Conservation (phyloP, 1,140 invertebrate genomes). For the Manduca sexta region DNA sequence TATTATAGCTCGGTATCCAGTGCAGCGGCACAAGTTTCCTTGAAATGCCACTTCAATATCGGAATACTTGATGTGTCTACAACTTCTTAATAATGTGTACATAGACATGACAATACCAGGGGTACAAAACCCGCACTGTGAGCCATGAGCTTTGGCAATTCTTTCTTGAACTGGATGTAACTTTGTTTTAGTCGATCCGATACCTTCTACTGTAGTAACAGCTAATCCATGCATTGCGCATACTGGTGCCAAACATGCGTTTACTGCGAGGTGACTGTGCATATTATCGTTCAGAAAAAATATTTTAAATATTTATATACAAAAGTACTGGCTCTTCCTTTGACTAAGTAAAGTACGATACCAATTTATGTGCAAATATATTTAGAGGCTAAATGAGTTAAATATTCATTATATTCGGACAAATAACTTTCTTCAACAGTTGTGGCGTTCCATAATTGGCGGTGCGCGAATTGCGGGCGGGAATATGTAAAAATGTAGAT, state of each 20-base stretch:
- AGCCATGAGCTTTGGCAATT: conserved; percentile 90
- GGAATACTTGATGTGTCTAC: conserved; percentile 73
- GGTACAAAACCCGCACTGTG: conserved; percentile 94
- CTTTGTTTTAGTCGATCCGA: conserved; percentile 81
- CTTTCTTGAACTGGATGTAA: conserved; percentile 90
- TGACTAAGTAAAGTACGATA: too few relatives aligned
- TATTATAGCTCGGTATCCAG: conserved; percentile 92
- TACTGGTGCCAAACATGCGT: conserved; percentile 91
- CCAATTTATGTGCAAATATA: too few relatives aligned
- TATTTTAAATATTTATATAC: too few relatives aligned
- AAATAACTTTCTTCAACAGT: too few relatives aligned
- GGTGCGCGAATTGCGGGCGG: too few relatives aligned
- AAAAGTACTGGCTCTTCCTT: too few relatives aligned
- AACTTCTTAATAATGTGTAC: conserved; percentile 86
- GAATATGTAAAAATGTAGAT: too few relatives aligned
- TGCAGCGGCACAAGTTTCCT: conserved; percentile 93
- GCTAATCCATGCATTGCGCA: conserved; percentile 88
- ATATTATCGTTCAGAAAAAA: conserved; percentile 11
- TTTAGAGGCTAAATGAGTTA: too few relatives aligned
- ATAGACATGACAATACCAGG: conserved; percentile 96
- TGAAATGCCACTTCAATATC: conserved; percentile 90
- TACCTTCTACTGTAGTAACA: conserved; percentile 93
- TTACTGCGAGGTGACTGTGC: conserved; percentile 90
- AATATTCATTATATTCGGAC: too few relatives aligned
- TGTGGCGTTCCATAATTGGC: too few relatives aligned